Conservation (phyloP, 2,797 vertebrate species). For the Coregonus suidteri region DNA sequence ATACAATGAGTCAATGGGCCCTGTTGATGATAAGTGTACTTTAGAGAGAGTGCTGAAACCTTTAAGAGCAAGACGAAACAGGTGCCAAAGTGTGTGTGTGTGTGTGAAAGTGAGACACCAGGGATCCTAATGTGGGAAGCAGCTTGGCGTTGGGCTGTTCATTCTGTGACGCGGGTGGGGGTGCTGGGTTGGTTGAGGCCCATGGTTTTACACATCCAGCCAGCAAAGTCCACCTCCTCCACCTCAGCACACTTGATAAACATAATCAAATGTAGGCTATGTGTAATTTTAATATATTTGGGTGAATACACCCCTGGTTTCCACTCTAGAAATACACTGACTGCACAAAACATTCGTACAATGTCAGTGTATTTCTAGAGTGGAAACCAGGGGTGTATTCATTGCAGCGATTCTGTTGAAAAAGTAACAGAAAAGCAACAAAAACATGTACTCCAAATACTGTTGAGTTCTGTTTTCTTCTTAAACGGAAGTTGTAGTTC, state of each 20-base stretch:
- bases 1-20: slow-evolving; percentile 37
- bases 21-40: slow-evolving; percentile 52
- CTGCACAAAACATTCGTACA: no score
- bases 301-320: no score
- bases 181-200: slow-evolving; percentile 93
- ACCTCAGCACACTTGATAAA: slow-evolving; percentile 96
- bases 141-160: slow-evolving; percentile 29
- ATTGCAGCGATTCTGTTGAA: no score
- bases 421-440: no score
- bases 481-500: no score
- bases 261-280: no score
- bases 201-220: slow-evolving; percentile 94
- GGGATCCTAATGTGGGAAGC: not conserved
- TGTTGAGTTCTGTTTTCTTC: no score
- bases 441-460: no score
- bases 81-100: slow-evolving; percentile 44
- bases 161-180: slow-evolving; percentile 85
- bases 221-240: slow-evolving; percentile 95
- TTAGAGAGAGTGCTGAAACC: slow-evolving; percentile 25
- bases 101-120: slow-evolving; percentile 14
- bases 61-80: slow-evolving; percentile 56
- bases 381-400: no score
- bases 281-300: no score
- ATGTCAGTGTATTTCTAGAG: no score
- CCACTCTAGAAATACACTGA: no score